Conservation (phyloP, 2,113 vertebrate genomes). For the Pyxicephalus adspersus region DNA sequence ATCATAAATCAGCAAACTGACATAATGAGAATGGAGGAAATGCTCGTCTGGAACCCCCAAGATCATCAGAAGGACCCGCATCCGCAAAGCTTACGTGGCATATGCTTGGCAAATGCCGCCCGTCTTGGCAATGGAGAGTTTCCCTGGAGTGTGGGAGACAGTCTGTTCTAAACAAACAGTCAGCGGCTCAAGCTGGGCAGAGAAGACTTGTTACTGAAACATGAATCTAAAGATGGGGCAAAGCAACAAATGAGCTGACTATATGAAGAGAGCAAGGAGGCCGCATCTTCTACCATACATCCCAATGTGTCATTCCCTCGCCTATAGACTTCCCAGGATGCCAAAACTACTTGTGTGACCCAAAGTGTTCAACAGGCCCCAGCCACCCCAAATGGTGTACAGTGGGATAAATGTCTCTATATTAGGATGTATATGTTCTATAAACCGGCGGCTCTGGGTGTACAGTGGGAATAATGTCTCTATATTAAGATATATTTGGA, state of each 20-base stretch:
- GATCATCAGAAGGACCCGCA: constrained; percentile 7
- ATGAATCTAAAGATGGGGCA: constrained; percentile 2
- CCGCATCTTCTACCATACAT: no score
- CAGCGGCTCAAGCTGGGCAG: constrained; percentile 6
- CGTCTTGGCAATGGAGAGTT: constrained; percentile 22
- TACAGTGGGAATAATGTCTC: no score
- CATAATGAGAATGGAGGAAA: neutral
- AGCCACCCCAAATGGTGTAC: no score
- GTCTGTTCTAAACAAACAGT: constrained; percentile 38
- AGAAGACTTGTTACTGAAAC: constrained; percentile 24
- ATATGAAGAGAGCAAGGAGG: no score
- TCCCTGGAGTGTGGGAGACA: constrained; percentile 36
- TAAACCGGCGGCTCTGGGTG: no score
- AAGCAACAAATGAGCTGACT: neutral
- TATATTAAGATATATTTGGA: no score
- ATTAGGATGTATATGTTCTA: no score
- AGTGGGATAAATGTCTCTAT: no score
- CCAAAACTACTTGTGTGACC: no score
- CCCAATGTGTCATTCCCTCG: no score
- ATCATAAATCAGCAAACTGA: constrained; percentile 20
- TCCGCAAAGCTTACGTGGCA: constrained; percentile 18
- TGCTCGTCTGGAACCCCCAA: neutral
- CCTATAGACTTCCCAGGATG: no score
- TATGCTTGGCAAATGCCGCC: constrained; percentile 9
- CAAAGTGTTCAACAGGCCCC: no score